A percentile compares a stretch with the other conserved stretches of the same genome.
Conservation (phyloP, 2,113 vertebrate genomes). For the Pongo abelii region DNA sequence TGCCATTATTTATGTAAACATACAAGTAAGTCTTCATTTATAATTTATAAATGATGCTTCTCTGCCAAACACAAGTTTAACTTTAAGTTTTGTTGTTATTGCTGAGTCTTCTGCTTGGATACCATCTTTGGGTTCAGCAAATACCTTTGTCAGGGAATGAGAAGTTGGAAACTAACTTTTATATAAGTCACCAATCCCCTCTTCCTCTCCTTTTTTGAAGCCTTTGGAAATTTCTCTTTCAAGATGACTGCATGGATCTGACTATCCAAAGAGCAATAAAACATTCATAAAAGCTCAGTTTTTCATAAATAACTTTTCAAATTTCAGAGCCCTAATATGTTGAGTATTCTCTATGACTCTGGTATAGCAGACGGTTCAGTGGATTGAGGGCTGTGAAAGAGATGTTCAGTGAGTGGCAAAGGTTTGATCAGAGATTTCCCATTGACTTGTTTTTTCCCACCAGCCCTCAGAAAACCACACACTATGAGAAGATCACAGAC, state of each 20-base stretch:
- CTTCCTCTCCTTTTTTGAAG: background rate
- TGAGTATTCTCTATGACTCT: background rate
- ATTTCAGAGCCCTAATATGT: background rate
- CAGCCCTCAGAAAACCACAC: background rate
- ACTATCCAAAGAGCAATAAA: background rate
- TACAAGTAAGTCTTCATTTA: constrained; percentile 50
- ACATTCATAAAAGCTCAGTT: background rate
- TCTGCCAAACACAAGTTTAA: constrained; percentile 31
- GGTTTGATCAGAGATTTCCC: background rate
- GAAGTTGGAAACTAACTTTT: background rate
- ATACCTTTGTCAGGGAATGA: background rate
- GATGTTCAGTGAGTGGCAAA: background rate
- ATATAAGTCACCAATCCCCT: background rate
- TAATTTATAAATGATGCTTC: constrained; percentile 60
- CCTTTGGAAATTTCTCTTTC: background rate
- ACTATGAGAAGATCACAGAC: background rate
- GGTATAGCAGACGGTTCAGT: background rate
- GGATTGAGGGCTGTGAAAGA: background rate
- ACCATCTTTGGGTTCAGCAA: background rate
- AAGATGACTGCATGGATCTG: background rate
- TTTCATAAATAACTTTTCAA: background rate
- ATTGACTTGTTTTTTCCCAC: background rate
- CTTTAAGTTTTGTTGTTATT: background rate
- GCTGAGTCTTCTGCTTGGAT: background rate
- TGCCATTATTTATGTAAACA: constrained; percentile 59